Conservation (phyloP, 2,113 vertebrate genomes). For the Tetrao urogallus region DNA sequence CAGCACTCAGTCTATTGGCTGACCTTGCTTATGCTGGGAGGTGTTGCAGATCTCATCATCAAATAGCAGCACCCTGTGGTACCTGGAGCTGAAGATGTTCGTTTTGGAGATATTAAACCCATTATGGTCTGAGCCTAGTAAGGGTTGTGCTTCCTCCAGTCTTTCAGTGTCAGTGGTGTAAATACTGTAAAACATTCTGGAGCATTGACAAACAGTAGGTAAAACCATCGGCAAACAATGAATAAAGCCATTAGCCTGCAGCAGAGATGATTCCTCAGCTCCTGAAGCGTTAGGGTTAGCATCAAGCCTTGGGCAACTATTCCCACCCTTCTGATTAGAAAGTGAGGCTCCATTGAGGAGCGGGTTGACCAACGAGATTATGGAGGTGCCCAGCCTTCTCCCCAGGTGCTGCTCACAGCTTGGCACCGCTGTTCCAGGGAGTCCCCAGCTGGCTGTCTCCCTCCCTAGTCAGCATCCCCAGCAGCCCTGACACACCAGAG, state of each 20-base stretch:
- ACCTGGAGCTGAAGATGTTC: background rate
- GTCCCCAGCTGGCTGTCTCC: background rate
- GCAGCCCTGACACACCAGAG: background rate
- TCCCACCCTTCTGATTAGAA: background rate
- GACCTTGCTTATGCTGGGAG: background rate
- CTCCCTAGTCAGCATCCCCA: background rate
- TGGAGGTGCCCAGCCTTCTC: background rate
- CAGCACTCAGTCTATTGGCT: background rate
- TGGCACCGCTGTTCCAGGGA: background rate
- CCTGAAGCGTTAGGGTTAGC: background rate
- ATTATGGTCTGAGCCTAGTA: background rate
- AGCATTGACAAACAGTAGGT: background rate
- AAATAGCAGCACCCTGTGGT: background rate
- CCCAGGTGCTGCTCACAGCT: background rate
- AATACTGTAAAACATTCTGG: background rate
- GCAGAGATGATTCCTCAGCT: background rate
- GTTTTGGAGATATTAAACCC: background rate
- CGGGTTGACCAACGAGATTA: fast-evolving
- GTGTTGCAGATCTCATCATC: background rate
- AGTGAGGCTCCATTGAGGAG: background rate
- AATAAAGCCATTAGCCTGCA: background rate
- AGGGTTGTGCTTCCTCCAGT: background rate
- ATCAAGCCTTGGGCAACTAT: background rate
- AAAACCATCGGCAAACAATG: background rate
- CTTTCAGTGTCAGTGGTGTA: background rate